These are phyloP conservation scores for Limnodromus scolopaceus DNA, from an alignment of 2,797 vertebrate genomes.

Conservation along the genomic window DNA sequence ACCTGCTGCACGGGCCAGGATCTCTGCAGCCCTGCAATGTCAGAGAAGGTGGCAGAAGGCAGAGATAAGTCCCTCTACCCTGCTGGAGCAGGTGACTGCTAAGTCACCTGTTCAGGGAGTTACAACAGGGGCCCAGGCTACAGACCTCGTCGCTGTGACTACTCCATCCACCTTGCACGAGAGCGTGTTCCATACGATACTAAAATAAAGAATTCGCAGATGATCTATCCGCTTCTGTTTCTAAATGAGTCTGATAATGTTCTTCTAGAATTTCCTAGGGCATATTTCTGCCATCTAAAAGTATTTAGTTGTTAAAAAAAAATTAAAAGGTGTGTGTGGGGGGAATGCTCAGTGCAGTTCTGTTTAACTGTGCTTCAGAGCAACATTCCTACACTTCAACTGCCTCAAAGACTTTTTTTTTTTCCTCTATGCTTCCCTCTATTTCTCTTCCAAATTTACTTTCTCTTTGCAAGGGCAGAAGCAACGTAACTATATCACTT, in stretches of 20 bases:
- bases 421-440: not conserved
- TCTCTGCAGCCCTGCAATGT: not conserved
- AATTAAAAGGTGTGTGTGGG: rapidly evolving
- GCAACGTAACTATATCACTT: slow-evolving; percentile 19
- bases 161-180: not conserved
- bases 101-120: not conserved
- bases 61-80: not conserved
- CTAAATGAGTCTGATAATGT: not conserved
- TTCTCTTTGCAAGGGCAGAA: slow-evolving; percentile 61
- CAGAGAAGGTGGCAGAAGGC: not conserved
- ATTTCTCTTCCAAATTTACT: slow-evolving; percentile 46
- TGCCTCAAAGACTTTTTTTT: not conserved
- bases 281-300: not conserved
- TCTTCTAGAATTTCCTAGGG: not conserved
- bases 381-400: not conserved
- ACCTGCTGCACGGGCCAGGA: not conserved
- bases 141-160: not conserved
- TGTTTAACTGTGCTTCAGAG: not conserved
- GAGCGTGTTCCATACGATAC: not conserved
- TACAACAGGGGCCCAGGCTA: not conserved
- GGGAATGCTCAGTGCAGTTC: not conserved
- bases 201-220: not conserved
- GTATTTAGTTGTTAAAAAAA: not conserved
- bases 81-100: not conserved
- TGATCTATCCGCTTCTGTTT: not conserved